These are phyloP conservation scores for Procambarus clarkii DNA, from an alignment of 1,140 invertebrate species.

Conservation along the genomic window DNA sequence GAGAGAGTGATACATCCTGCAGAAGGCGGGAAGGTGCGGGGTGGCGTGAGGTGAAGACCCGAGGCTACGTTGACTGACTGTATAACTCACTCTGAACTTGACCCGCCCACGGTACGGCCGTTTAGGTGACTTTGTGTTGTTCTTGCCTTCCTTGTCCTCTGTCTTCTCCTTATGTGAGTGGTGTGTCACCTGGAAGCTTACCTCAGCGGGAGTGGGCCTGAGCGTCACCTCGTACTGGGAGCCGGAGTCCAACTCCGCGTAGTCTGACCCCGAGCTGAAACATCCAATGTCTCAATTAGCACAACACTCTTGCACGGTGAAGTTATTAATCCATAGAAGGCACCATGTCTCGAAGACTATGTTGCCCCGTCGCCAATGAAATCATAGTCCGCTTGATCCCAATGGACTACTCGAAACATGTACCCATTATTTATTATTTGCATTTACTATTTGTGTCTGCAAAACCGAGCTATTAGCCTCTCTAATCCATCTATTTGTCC, in stretches of 20 bases:
- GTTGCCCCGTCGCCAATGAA: too few species aligned
- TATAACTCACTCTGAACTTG: conserved; percentile 5
- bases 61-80: neutral
- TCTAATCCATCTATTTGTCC: too few species aligned
- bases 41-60: neutral
- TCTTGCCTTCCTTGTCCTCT: neutral
- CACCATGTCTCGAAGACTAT: too few species aligned
- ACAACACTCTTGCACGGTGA: neutral
- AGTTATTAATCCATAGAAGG: too few species aligned
- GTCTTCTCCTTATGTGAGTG: neutral
- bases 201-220: neutral
- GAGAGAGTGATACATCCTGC: neutral
- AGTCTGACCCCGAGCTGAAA: neutral
- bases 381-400: neutral
- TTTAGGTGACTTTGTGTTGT: neutral
- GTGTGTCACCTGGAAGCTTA: neutral
- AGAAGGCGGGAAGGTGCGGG: neutral
- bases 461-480: neutral
- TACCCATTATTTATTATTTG: too few species aligned
- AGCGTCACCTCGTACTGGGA: neutral
- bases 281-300: neutral
- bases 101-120: neutral
- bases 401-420: neutral
- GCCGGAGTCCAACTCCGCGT: neutral
- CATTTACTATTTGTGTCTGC: too few species aligned